phyloP scores from a whole-genome alignment of 2,888 invertebrate genomes.

The Drosophila peninsularis region DNA sequence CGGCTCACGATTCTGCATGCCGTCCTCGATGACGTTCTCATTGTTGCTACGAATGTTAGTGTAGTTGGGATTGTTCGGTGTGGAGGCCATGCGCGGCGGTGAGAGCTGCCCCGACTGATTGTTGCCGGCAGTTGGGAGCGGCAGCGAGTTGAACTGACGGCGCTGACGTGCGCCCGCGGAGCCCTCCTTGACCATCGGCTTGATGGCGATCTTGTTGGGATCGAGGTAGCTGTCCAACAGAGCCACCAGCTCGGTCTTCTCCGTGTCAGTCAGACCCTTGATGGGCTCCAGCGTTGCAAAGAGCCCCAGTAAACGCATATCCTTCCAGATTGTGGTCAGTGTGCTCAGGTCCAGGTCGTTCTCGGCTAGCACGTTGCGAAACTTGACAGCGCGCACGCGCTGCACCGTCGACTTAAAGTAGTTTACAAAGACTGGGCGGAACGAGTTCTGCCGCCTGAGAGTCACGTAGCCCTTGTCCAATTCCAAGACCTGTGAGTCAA shows the following conservation, averaged over 20 bases:
- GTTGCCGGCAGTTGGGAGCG: too few species aligned
- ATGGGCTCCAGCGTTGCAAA: not conserved
- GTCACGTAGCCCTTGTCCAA: not conserved
- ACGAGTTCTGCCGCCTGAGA: not conserved
- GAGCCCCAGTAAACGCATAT: not conserved
- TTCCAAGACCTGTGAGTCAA: not conserved
- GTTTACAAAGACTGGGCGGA: not conserved
- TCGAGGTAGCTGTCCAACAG: slow-evolving; percentile 3
- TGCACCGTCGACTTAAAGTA: slow-evolving; percentile 9
- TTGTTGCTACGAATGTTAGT: too few species aligned
- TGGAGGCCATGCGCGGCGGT: too few species aligned
- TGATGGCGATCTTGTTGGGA: slow-evolving; percentile 8
- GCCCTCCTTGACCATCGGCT: not conserved
- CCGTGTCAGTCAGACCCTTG: not conserved
- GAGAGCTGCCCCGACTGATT: too few species aligned
- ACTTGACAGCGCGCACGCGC: slow-evolving; percentile 1
- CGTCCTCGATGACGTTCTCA: too few species aligned
- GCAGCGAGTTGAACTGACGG: not conserved
- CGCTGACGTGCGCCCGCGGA: not conserved
- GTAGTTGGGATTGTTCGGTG: too few species aligned
- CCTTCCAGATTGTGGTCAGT: not conserved
- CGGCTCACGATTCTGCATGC: too few species aligned
- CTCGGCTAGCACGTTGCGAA: slow-evolving; percentile 3
- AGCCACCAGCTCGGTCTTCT: slow-evolving; percentile 1
- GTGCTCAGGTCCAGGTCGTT: not conserved